These are phyloP conservation scores for Cryptocephalus moraei DNA, from an alignment of 2,888 invertebrate genomes.

Conservation along the genomic window DNA sequence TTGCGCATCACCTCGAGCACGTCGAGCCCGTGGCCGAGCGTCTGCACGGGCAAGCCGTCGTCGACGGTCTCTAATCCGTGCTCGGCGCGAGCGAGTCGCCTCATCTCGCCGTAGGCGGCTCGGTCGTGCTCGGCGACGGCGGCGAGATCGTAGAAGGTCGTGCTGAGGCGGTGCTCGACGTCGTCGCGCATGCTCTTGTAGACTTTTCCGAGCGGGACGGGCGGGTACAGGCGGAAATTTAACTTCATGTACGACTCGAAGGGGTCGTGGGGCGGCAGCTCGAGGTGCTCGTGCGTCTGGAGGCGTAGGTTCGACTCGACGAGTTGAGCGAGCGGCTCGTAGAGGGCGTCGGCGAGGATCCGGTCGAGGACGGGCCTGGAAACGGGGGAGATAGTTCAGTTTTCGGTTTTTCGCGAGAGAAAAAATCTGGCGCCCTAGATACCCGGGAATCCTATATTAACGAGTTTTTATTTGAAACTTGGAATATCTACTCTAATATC, in stretches of 20 bases:
- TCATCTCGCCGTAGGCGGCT: slow-evolving; percentile 96
- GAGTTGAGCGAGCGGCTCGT: slow-evolving; percentile 68
- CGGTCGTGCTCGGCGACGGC: slow-evolving; percentile 96
- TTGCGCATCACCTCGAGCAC: slow-evolving; percentile 95
- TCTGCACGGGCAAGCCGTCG: slow-evolving; percentile 91
- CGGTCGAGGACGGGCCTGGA: no score
- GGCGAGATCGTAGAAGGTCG: slow-evolving; percentile 93
- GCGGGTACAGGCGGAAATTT: slow-evolving; percentile 29
- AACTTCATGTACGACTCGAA: slow-evolving; percentile 28
- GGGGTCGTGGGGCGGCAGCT: slow-evolving; percentile 50
- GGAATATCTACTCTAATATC: no score
- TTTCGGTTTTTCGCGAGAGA: no score
- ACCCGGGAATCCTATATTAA: no score
- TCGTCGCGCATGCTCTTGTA: slow-evolving; percentile 32
- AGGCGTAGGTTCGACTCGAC: slow-evolving; percentile 89
- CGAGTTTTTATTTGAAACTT: no score
- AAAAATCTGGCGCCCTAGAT: no score
- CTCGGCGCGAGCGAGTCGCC: slow-evolving; percentile 79
- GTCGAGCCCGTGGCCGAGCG: slow-evolving; percentile 93
- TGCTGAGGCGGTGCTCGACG: slow-evolving; percentile 86
- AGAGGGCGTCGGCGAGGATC: slow-evolving; percentile 41
- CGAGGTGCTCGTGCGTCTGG: slow-evolving; percentile 85
- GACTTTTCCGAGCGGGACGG: slow-evolving; percentile 32
- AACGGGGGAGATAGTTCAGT: no score
- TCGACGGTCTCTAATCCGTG: slow-evolving; percentile 74